A percentile compares a stretch with the other conserved stretches of the same genome.
Conservation (phyloP, 2,113 vertebrate genomes). For the Ochotona curzoniae region DNA sequence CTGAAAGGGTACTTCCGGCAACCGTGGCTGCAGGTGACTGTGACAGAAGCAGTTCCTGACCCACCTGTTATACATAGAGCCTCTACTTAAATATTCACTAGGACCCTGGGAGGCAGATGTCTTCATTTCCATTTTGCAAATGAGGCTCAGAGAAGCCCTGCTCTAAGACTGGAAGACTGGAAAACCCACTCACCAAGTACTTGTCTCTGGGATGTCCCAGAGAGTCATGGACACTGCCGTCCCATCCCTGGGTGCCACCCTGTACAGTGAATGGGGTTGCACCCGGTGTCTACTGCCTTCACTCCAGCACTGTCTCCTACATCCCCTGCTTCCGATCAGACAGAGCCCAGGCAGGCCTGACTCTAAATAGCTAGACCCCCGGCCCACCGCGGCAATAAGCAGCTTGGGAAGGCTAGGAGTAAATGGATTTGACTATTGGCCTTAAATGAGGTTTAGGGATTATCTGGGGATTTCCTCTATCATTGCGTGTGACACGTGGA, state of each 20-base stretch:
- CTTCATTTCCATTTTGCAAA: background rate
- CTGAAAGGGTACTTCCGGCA: background rate
- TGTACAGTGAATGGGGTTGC: background rate
- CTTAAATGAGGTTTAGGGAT: conserved; percentile 61
- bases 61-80: background rate
- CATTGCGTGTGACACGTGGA: background rate
- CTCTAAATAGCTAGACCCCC: background rate
- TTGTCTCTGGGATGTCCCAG: background rate
- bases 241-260: background rate
- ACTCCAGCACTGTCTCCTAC: background rate
- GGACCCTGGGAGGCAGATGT: background rate
- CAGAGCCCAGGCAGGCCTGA: background rate
- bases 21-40: background rate
- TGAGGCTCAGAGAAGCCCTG: background rate
- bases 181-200: background rate
- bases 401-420: conserved; percentile 33
- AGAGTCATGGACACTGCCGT: background rate
- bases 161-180: background rate
- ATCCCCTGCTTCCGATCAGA: background rate
- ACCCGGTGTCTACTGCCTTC: background rate
- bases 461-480: conserved; percentile 66
- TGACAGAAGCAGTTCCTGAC: background rate
- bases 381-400: background rate
- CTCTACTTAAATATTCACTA: background rate
- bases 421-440: conserved; percentile 60